Evolutionary conservation across 2,888 invertebrate species (phyloP), one percentile per base, ranked within the genome.

Genomic region (Synergus itoensis): DNA sequence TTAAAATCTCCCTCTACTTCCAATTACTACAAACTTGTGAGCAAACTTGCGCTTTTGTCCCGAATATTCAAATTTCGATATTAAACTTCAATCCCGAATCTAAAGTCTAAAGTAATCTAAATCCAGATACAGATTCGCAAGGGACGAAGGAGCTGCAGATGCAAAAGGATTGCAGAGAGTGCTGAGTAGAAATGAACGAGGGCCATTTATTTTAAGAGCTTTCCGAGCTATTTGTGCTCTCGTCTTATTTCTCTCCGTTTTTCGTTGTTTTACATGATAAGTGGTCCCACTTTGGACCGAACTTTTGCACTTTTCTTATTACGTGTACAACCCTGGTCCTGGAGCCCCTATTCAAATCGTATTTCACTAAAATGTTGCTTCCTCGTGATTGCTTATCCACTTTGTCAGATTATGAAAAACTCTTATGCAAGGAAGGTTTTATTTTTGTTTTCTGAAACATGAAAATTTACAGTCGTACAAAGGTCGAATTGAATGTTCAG

Each of bases 261-360:
- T 41, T 41, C 41, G 65, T 43, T 69, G 69, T 69, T 69, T 69
- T 69, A 69, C 69, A 69, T 69, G 69, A 69, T 69, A 69, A 69
- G 69, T 69, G 45, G 69, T 69, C 45, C 69, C 69, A 48, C 45
- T 69, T 67, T 67, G 67, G 67, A n/a, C 43, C 43, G 41, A 67
- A 67, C 45, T 67, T 67, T 67, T 67, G 67, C 48, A 67, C 45
- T 69, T 45, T 69, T 45, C 69, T 69, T 69, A 69, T 45, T 69
- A 65, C 16, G n/a, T 21, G 14, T 48, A 48, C 28, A 67, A 53
- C 53, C 9, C n/a, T 53, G 53, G 21, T n/a, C 16, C n/a, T 53
- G n/a, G 43, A 43, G n/a, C 40, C 40, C 14, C 67, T 43, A 67
- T 67, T 45, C 43, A 67, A 67, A 67, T 67, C 67, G 21, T 67